A percentile compares a stretch with the other conserved stretches of the same genome.
Evolutionary conservation across 1,140 invertebrate genomes (phyloP).

Genomic region (Orchesella cincta): DNA sequence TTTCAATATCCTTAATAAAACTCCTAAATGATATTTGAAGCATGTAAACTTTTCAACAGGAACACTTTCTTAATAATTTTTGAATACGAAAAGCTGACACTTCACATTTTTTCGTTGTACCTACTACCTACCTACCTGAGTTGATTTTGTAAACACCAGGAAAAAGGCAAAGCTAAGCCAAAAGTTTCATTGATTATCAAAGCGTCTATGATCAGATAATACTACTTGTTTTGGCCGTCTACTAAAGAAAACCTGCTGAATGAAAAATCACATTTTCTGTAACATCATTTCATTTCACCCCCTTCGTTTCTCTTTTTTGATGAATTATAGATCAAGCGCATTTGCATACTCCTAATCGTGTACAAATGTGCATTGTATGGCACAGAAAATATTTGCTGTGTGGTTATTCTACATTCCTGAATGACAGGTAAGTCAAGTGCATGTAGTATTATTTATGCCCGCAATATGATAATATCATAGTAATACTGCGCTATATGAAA

Average conservation of each 20-base stretch:
- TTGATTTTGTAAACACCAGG: background rate
- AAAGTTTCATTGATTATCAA: background rate
- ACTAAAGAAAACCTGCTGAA: background rate
- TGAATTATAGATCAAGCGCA: background rate
- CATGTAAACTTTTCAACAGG: too few relatives aligned
- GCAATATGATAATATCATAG: too few relatives aligned
- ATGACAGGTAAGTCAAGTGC: too few relatives aligned
- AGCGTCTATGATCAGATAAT: background rate
- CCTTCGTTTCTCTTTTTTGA: background rate
- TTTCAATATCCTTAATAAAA: too few relatives aligned
- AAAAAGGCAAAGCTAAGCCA: background rate
- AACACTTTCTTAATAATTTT: too few relatives aligned
- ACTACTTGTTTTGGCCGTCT: background rate
- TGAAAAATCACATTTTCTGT: background rate
- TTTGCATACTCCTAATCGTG: background rate
- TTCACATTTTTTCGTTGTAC: too few relatives aligned
- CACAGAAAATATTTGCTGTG: background rate
- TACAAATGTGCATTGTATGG: background rate
- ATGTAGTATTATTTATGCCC: too few relatives aligned
- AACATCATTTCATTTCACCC: background rate
- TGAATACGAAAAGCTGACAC: too few relatives aligned
- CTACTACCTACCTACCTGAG: too few relatives aligned
- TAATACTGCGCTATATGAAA: background rate
- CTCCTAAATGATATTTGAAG: too few relatives aligned
- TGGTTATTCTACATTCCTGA: background rate